Percentiles rank a stretch among this genome's conserved stretches.
Conservation (phyloP, 2,113 vertebrate species). For the Spea bombifrons region DNA sequence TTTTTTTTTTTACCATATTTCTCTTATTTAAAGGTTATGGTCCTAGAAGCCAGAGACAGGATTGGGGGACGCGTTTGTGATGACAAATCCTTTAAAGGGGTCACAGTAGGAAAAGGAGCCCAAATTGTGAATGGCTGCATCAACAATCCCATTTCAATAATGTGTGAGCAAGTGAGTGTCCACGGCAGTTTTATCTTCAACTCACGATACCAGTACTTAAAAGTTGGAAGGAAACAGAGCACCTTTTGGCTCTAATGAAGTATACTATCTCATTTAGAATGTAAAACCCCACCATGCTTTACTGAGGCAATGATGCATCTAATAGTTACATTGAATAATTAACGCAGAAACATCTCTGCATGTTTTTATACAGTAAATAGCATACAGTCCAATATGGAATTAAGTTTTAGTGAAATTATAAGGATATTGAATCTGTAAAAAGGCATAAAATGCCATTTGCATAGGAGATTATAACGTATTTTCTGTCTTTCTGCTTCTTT, state of each 20-base stretch:
- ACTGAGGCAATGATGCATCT: too few species aligned
- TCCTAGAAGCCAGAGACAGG: constrained; percentile 90
- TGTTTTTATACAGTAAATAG: too few species aligned
- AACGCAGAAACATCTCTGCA: too few species aligned
- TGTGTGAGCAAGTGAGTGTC: constrained; percentile 93
- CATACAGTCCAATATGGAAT: too few species aligned
- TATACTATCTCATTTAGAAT: background rate
- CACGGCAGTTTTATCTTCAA: constrained; percentile 44
- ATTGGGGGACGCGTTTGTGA: constrained; percentile 95
- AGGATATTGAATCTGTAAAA: too few species aligned
- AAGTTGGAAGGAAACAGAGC: background rate
- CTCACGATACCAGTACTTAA: background rate
- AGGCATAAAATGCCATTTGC: too few species aligned
- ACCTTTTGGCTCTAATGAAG: background rate
- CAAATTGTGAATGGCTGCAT: constrained; percentile 96
- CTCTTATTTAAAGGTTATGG: constrained; percentile 70
- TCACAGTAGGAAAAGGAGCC: constrained; percentile 86
- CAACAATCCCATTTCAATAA: constrained; percentile 95
- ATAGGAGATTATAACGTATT: too few species aligned
- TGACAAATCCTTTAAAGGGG: constrained; percentile 76
- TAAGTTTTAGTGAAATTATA: too few species aligned
- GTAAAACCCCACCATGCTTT: background rate
- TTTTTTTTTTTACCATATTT: background rate
- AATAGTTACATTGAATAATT: too few species aligned
- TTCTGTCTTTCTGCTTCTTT: too few species aligned